Conservation (phyloP, 1,140 invertebrate species). For the Bombyx mandarina region DNA sequence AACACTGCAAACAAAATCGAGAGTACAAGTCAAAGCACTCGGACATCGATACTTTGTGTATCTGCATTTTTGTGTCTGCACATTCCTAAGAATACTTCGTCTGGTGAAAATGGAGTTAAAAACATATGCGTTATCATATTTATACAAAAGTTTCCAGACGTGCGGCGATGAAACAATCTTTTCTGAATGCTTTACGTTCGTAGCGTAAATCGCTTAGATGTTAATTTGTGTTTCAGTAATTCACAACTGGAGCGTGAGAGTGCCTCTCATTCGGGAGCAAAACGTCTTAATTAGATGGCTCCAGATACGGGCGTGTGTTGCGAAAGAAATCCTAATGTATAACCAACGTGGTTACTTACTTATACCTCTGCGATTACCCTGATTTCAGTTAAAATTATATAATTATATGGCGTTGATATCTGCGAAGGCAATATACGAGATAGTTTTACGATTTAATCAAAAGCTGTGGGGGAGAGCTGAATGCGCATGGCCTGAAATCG, state of each 20-base stretch:
- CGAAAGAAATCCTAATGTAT: conserved; percentile 2
- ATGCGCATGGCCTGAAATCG: no score
- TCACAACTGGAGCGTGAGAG: conserved; percentile 43
- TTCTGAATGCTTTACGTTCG: conserved; percentile 5
- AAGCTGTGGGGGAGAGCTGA: not conserved
- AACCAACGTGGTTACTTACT: not conserved
- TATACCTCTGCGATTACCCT: not conserved
- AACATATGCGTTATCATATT: no score
- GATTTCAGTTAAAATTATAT: conserved; percentile 5
- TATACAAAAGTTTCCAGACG: no score
- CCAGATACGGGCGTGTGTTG: conserved; percentile 1
- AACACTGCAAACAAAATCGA: no score
- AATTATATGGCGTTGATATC: conserved; percentile 2
- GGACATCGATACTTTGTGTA: no score
- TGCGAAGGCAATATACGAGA: not conserved
- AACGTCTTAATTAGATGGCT: conserved; percentile 16
- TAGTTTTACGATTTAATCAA: not conserved
- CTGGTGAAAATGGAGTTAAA: no score
- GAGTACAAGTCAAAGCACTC: no score
- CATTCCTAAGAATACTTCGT: no score
- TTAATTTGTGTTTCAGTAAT: conserved; percentile 32
- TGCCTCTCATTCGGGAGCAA: conserved; percentile 13
- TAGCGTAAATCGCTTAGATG: conserved; percentile 20
- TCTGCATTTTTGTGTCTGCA: no score
- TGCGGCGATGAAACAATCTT: no score